phyloP scores from a whole-genome alignment of 2,797 vertebrate species.

The Phalanger gymnotis region DNA sequence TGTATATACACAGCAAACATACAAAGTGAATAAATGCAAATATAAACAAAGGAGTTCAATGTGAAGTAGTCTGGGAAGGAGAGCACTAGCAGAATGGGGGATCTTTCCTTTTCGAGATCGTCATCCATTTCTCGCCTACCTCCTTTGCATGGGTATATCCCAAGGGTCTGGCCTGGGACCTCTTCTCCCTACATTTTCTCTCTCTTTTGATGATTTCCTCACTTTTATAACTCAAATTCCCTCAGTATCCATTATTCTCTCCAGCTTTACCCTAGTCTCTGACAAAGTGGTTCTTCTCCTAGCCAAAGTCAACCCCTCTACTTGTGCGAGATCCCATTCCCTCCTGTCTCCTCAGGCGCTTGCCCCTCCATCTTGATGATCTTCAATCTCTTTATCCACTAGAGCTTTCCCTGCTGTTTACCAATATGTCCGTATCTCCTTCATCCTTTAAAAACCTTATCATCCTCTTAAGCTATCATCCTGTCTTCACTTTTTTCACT shows the following conservation, averaged over 20 bases:
- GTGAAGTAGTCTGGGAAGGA: background rate
- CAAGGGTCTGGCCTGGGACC: background rate
- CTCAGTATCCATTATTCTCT: background rate
- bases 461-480: background rate
- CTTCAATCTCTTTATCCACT: background rate
- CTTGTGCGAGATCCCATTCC: background rate
- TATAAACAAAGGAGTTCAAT: background rate
- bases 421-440: background rate
- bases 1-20: background rate
- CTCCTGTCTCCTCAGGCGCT: background rate
- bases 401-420: background rate
- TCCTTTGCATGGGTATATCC: background rate
- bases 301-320: background rate
- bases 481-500: too few relatives aligned
- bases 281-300: background rate
- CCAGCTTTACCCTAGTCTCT: background rate
- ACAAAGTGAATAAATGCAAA: background rate
- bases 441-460: background rate
- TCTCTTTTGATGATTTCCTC: background rate
- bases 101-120: background rate
- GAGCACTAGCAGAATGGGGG: background rate
- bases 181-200: background rate
- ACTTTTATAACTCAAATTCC: background rate
- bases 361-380: background rate
- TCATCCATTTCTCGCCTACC: background rate